These are phyloP conservation scores for Picus viridis DNA, from an alignment of 2,797 vertebrate species.

Conservation along the genomic window DNA sequence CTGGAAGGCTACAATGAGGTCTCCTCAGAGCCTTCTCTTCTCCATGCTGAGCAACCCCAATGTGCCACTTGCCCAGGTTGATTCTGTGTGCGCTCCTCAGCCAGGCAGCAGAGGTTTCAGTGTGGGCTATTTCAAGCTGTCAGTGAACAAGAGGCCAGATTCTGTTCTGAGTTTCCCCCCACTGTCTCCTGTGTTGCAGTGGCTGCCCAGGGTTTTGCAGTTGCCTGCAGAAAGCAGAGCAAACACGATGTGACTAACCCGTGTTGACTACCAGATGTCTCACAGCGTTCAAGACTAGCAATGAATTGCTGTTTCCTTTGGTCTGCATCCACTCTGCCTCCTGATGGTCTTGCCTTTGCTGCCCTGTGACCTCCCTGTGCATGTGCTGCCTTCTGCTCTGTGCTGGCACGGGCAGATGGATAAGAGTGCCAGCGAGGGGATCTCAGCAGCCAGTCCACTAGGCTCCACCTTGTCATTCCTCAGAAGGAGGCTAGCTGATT, in stretches of 20 bases:
- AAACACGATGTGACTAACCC: conserved; percentile 27
- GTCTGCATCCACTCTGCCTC: conserved; percentile 1
- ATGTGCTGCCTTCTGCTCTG: background rate
- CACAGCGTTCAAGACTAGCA: conserved; percentile 7
- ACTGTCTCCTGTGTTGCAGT: background rate
- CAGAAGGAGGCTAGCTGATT: conserved; percentile 25
- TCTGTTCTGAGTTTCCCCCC: background rate
- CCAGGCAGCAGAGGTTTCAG: background rate
- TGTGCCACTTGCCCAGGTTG: conserved; percentile 1
- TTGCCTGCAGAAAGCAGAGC: conserved; percentile 21
- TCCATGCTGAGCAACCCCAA: too few relatives aligned
- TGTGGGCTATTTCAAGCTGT: background rate
- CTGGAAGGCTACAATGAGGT: too few relatives aligned
- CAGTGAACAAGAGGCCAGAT: conserved; percentile 15
- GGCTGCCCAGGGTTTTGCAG: background rate
- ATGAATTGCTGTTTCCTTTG: background rate
- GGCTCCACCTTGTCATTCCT: conserved; percentile 6
- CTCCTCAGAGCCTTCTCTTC: too few relatives aligned
- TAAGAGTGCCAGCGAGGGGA: background rate
- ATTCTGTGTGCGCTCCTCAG: background rate
- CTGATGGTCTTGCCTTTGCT: conserved; percentile 17
- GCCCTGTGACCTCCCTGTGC: conserved; percentile 11
- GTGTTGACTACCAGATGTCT: conserved; percentile 47
- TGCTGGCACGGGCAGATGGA: conserved; percentile 31
- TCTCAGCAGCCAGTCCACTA: background rate